A percentile compares a stretch with the other conserved stretches of the same genome.
Conservation (phyloP, 2,113 vertebrate species). For the Lepus europaeus region DNA sequence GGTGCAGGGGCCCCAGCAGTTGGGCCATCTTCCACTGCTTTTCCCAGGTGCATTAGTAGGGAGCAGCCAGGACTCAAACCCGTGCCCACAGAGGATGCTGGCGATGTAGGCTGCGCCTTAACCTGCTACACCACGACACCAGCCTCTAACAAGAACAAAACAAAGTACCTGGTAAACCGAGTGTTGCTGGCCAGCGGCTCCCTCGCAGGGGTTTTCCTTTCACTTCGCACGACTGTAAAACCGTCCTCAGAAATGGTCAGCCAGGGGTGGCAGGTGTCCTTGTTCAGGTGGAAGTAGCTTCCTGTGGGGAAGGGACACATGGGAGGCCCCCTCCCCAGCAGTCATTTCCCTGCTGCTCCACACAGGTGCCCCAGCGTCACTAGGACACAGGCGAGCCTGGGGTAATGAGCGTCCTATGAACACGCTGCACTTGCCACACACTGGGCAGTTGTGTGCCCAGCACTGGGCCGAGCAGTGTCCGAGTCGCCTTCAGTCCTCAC, state of each 20-base stretch:
- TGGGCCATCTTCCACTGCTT: too few relatives aligned
- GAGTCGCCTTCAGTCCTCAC: not conserved
- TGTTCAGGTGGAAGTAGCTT: constrained; percentile 92
- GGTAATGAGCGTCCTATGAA: fast-evolving
- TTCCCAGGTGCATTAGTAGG: too few relatives aligned
- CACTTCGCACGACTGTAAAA: constrained; percentile 91
- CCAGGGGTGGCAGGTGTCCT: constrained; percentile 94
- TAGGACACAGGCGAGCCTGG: fast-evolving
- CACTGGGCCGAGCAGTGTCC: not conserved
- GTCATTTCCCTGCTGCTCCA: not conserved
- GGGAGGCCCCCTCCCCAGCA: fast-evolving
- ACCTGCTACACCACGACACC: too few relatives aligned
- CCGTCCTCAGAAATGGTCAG: constrained; percentile 94
- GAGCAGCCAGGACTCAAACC: too few relatives aligned
- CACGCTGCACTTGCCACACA: fast-evolving
- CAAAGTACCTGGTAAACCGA: constrained; percentile 92
- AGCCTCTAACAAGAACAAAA: too few relatives aligned
- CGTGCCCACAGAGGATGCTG: too few relatives aligned
- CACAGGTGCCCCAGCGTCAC: fast-evolving
- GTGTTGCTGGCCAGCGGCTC: constrained; percentile 87
- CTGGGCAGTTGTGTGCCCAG: fast-evolving
- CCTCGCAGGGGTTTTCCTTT: constrained; percentile 88
- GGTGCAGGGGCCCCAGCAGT: too few relatives aligned
- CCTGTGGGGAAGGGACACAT: constrained; percentile 86
- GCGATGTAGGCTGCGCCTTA: too few relatives aligned